Evolutionary conservation across 2,797 vertebrate genomes (phyloP).

Genomic region (Cetoscarus ocellatus): DNA sequence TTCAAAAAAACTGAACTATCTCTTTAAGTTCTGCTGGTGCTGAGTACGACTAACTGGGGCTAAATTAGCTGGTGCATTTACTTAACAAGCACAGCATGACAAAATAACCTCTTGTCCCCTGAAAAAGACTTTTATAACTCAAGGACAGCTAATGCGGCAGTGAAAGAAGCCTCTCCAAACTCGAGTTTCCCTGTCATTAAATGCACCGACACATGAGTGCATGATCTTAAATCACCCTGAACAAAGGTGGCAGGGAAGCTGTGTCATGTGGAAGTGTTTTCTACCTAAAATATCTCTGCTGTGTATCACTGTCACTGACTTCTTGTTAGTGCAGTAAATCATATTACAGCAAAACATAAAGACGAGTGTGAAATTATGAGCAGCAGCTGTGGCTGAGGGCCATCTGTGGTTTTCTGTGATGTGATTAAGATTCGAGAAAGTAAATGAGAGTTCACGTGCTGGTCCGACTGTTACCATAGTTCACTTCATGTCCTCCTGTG

Average conservation of each 20-base stretch:
- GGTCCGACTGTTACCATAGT: constrained; percentile 1
- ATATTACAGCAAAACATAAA: constrained; percentile 18
- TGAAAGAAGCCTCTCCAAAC: not conserved
- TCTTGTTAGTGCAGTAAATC: constrained; percentile 9
- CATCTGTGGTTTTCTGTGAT: constrained; percentile 6
- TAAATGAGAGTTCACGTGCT: constrained; percentile 26
- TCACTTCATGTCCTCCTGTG: not conserved
- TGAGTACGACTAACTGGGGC: too few relatives aligned
- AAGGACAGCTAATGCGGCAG: too few relatives aligned
- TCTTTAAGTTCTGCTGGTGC: too few relatives aligned
- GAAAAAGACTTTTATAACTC: too few relatives aligned
- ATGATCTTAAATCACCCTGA: constrained; percentile 3
- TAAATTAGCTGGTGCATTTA: too few relatives aligned
- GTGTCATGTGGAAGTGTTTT: constrained; percentile 34
- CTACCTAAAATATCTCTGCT: constrained; percentile 12
- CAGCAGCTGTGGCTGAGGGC: constrained; percentile 11
- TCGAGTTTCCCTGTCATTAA: not conserved
- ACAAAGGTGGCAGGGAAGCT: constrained; percentile 16
- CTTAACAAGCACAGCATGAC: too few relatives aligned
- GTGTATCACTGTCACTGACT: constrained; percentile 4
- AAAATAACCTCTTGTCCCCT: too few relatives aligned
- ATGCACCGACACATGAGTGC: not conserved
- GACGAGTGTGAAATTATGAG: constrained; percentile 23
- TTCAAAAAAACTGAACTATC: too few relatives aligned
- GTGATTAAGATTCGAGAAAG: constrained; percentile 29